These are phyloP conservation scores for Ellobius talpinus DNA, from an alignment of 2,113 vertebrate species.

Conservation along the genomic window DNA sequence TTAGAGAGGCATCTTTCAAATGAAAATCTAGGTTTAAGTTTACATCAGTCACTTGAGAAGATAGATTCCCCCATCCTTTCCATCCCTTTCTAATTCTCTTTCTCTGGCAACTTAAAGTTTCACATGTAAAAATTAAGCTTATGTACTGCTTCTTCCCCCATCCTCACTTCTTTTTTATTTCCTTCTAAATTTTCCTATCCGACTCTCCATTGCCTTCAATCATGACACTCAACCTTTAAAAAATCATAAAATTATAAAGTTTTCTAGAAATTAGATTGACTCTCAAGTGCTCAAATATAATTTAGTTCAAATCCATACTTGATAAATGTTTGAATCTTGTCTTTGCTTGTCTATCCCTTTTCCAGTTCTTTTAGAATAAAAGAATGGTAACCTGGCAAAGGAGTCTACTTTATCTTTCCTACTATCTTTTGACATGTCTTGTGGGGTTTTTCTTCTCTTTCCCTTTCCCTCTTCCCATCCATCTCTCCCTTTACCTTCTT, in stretches of 20 bases:
- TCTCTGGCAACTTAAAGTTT: neutral
- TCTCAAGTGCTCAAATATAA: neutral
- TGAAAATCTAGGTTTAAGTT: neutral
- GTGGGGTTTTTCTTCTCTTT: neutral
- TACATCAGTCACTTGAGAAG: neutral
- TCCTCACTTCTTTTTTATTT: neutral
- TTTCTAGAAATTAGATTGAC: neutral
- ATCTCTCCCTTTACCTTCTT: neutral
- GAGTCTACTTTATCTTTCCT: neutral
- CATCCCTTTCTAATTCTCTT: neutral
- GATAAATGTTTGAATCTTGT: neutral
- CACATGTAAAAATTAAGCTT: conserved; percentile 1
- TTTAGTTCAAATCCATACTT: neutral
- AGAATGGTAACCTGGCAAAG: neutral
- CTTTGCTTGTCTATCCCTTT: neutral
- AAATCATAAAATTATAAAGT: neutral
- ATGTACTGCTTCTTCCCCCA: neutral
- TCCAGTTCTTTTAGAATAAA: neutral
- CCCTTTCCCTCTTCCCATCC: neutral
- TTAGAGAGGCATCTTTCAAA: neutral
- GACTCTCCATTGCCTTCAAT: neutral
- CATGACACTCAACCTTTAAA: neutral
- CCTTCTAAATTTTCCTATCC: neutral
- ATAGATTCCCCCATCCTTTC: fast-evolving
- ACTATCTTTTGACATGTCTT: neutral